These are phyloP conservation scores for Archips crataeganus DNA, from an alignment of 2,888 invertebrate genomes.

Conservation along the genomic window DNA sequence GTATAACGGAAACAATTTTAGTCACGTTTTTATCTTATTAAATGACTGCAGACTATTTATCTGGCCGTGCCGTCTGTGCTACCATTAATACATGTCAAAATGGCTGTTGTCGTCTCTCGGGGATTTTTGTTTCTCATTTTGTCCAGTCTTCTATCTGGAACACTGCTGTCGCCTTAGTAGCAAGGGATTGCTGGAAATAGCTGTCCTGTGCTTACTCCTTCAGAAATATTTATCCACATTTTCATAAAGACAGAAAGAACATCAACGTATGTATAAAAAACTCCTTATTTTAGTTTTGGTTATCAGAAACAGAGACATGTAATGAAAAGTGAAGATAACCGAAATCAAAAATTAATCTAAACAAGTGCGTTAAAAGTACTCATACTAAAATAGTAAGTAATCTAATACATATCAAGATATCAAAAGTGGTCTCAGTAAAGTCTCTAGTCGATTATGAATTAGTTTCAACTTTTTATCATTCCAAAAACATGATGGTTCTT, in stretches of 20 bases:
- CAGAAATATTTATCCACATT: neutral
- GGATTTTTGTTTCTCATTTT: slow-evolving; percentile 61
- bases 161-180: slow-evolving; percentile 48
- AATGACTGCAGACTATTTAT: slow-evolving; percentile 73
- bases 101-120: slow-evolving; percentile 44
- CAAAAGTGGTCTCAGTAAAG: neutral
- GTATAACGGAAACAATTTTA: slow-evolving; percentile 61
- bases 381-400: no score
- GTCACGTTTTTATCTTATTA: slow-evolving; percentile 81
- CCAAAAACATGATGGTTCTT: neutral
- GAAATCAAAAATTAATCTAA: no score
- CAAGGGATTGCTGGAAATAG: slow-evolving; percentile 16
- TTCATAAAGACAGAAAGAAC: neutral
- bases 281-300: no score
- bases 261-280: no score
- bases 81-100: slow-evolving; percentile 80
- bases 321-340: no score
- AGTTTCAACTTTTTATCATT: neutral
- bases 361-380: no score
- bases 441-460: neutral
- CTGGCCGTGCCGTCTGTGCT: slow-evolving; percentile 66
- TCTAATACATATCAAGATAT: no score
- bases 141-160: slow-evolving; percentile 60
- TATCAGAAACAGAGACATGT: no score
- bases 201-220: neutral